Percentiles rank a stretch among this genome's conserved stretches.
phyloP scores from a whole-genome alignment of 2,888 invertebrate species.

The Plebejus melissa region DNA sequence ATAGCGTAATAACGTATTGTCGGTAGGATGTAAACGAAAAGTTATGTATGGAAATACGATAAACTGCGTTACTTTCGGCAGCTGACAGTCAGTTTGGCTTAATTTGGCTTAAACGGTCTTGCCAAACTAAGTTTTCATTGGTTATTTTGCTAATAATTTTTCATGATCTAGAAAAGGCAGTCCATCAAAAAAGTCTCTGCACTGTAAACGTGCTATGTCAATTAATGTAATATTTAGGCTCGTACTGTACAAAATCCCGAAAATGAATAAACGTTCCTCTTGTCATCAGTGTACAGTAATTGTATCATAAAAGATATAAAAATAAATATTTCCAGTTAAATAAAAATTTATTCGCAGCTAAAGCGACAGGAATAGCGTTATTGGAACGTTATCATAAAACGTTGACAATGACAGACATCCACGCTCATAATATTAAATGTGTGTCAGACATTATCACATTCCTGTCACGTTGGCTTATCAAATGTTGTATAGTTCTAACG shows the following conservation, averaged over 20 bases:
- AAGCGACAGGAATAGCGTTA: constrained; percentile 12
- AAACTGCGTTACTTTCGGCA: too few species aligned
- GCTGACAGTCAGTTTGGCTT: too few species aligned
- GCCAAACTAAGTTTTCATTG: too few species aligned
- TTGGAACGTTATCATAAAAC: constrained; percentile 29
- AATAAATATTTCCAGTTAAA: neutral
- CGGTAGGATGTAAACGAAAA: too few species aligned
- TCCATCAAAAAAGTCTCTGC: neutral
- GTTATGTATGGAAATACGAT: too few species aligned
- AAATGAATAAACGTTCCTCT: neutral
- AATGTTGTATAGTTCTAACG: constrained; percentile 54
- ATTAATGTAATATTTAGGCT: neutral
- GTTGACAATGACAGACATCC: constrained; percentile 39
- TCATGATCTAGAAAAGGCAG: too few species aligned
- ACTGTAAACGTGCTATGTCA: neutral
- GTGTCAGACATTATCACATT: constrained; percentile 65
- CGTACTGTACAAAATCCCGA: neutral
- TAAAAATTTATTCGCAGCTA: neutral
- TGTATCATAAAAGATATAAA: neutral
- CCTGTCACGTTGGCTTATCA: constrained; percentile 65
- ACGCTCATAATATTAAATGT: constrained; percentile 55
- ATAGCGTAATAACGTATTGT: too few species aligned
- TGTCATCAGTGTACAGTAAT: neutral
- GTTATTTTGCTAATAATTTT: too few species aligned
- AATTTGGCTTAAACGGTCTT: too few species aligned